These are phyloP conservation scores for Sabatieria punctata DNA, from an alignment of 2,888 invertebrate species.

Conservation along the genomic window DNA sequence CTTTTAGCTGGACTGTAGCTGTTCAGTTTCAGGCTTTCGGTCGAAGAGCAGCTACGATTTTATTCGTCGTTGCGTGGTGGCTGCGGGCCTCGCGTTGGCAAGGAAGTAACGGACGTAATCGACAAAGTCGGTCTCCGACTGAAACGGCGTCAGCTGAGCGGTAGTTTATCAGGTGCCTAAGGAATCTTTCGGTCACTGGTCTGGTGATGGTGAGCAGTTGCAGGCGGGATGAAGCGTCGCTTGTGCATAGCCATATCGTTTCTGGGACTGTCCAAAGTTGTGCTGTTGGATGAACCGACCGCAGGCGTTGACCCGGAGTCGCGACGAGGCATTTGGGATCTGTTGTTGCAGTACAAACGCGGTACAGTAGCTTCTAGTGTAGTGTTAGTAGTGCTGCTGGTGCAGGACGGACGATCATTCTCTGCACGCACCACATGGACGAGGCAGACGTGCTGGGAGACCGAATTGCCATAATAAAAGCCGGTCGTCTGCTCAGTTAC, in stretches of 20 bases:
- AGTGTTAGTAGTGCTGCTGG: background rate
- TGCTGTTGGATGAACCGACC: background rate
- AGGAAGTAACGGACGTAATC: slow-evolving; percentile 44
- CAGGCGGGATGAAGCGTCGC: slow-evolving; percentile 69
- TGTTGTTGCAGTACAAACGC: slow-evolving; percentile 50
- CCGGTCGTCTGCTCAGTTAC: slow-evolving; percentile 30
- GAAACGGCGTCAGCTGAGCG: slow-evolving; percentile 46
- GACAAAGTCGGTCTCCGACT: slow-evolving; percentile 45
- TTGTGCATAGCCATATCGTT: slow-evolving; percentile 75
- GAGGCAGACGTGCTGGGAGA: slow-evolving; percentile 41
- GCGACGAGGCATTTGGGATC: slow-evolving; percentile 55
- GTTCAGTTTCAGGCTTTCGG: slow-evolving; percentile 40
- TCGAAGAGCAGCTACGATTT: slow-evolving; percentile 54
- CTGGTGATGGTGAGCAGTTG: background rate
- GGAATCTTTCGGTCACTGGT: too few species aligned
- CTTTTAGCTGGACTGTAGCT: background rate
- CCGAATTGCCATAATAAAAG: slow-evolving; percentile 39
- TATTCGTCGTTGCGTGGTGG: slow-evolving; percentile 37
- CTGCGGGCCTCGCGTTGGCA: slow-evolving; percentile 30
- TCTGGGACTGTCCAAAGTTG: slow-evolving; percentile 37
- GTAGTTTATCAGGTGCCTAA: slow-evolving; percentile 30
- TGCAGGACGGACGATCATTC: slow-evolving; percentile 33
- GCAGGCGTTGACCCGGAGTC: slow-evolving; percentile 43
- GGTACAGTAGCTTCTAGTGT: too few species aligned
- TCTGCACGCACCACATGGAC: slow-evolving; percentile 42